phyloP scores from a whole-genome alignment of 1,140 invertebrate genomes.

The Riptortus pedestris region DNA sequence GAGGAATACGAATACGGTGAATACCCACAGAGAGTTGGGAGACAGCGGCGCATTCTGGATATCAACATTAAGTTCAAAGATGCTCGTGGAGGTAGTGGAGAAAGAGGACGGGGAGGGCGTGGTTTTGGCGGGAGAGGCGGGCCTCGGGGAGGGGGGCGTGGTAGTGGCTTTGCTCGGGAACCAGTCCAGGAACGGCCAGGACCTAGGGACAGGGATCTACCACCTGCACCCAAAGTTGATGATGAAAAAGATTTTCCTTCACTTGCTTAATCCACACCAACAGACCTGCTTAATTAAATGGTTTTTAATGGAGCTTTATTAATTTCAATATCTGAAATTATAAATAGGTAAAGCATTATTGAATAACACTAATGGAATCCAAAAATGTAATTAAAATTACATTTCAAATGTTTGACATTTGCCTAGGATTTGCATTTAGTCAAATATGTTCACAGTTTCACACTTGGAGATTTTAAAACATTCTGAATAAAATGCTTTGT shows the following conservation, averaged over 20 bases:
- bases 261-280: constrained; percentile 1
- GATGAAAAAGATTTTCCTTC: constrained; percentile 18
- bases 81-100: constrained; percentile 39
- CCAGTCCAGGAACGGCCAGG: background rate
- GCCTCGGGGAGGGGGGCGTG: background rate
- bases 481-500: too few species aligned
- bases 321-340: too few species aligned
- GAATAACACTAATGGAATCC: too few species aligned
- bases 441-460: too few species aligned
- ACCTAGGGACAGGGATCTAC: background rate
- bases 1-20: constrained; percentile 16
- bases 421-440: too few species aligned
- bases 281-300: background rate
- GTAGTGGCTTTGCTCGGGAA: background rate
- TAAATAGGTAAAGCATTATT: too few species aligned
- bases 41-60: constrained; percentile 65
- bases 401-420: background rate
- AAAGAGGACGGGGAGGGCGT: constrained; percentile 36
- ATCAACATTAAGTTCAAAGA: constrained; percentile 84
- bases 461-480: too few species aligned
- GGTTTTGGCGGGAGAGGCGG: constrained; percentile 21
- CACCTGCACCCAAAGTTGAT: background rate
- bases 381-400: background rate
- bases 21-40: constrained; percentile 19
- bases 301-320: too few species aligned